phyloP scores from a whole-genome alignment of 1,140 invertebrate species.

The Zaprionus taronus region DNA sequence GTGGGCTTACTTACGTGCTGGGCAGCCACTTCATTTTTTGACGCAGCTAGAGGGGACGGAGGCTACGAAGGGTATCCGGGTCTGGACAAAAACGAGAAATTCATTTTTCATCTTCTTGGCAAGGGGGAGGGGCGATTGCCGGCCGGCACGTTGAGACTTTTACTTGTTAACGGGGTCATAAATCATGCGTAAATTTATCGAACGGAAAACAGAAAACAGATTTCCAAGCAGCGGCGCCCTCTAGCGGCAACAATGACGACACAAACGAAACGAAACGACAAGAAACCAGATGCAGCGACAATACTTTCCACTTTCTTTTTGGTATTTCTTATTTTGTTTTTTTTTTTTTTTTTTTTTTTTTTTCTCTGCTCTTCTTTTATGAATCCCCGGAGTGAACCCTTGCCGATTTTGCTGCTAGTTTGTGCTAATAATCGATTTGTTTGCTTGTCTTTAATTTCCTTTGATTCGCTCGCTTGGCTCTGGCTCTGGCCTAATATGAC shows the following conservation, averaged over 20 bases:
- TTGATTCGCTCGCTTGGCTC: constrained; percentile 13
- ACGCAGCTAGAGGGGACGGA: not conserved
- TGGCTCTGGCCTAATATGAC: constrained; percentile 52
- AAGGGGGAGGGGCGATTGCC: constrained; percentile 27
- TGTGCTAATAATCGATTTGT: constrained; percentile 78
- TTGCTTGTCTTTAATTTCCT: constrained; percentile 80
- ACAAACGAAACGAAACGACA: constrained; percentile 28
- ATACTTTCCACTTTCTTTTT: constrained; percentile 33
- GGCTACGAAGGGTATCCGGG: not conserved
- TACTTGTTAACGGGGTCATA: constrained; percentile 82
- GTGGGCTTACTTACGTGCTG: constrained; percentile 68
- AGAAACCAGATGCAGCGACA: constrained; percentile 48
- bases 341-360: constrained; percentile 5
- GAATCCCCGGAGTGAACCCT: constrained; percentile 35
- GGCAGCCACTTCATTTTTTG: constrained; percentile 62
- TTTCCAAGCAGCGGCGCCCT: constrained; percentile 55
- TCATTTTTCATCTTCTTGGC: constrained; percentile 76
- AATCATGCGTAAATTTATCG: constrained; percentile 83
- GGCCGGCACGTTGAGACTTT: constrained; percentile 72
- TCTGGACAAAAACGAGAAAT: constrained; percentile 72
- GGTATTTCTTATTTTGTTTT: constrained; percentile 1
- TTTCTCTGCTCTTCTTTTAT: constrained; percentile 7
- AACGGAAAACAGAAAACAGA: constrained; percentile 82
- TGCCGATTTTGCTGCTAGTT: constrained; percentile 16
- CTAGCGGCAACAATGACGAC: constrained; percentile 53